Evolutionary conservation across 2,797 vertebrate genomes (phyloP), one percentile per base, ranked within the genome.

Genomic region (Pseudomugil gertrudae): DNA sequence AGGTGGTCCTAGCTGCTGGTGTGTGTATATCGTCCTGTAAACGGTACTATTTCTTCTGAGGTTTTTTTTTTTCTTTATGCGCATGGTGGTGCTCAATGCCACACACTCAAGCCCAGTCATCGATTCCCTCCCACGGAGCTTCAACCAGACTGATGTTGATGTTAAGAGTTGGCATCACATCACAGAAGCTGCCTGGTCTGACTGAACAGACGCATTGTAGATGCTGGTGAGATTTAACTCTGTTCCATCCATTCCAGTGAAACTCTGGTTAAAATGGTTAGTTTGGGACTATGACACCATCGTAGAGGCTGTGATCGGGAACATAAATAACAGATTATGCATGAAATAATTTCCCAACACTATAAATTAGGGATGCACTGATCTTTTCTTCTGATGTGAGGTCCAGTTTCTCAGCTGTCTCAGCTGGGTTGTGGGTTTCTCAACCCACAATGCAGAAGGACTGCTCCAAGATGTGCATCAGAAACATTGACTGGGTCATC

Each of bases 31-130:
- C 3, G 3, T 3, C 6, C 69, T 78, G 33, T 70, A 53, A 81
- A 65, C 40, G 82, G 81, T 85, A 82, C 83, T 90, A 85, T 85
- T 64, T 72, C 80, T 79, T 87, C 79, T 83, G 84, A 84, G 90
- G n/a, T 79, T 54, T 75, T 43, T 56, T 74, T 81, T 72, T 75
- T 76, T 30, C 36, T 72, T 15, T 66, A 76, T 66, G 66, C 76
- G 43, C 64, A 40, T 45, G 59, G 43, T 59, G 67, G 58, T 69
- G 61, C 29, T 61, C 55, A 32, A 74, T 73, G 57, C 63, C 74
- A 69, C 72, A 79, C 72, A 77, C 61, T 53, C 4, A 9, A 9
- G 17, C 40, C 36, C 64, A 63, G 68, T 57, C 66, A 66, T 56
- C 69, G 17, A 47, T 80, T 79, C 75, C 78, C 77, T 81, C 82